A percentile compares a stretch with the other conserved stretches of the same genome.
phyloP scores from a whole-genome alignment of 2,888 invertebrate species.

The Mystacides longicornis region DNA sequence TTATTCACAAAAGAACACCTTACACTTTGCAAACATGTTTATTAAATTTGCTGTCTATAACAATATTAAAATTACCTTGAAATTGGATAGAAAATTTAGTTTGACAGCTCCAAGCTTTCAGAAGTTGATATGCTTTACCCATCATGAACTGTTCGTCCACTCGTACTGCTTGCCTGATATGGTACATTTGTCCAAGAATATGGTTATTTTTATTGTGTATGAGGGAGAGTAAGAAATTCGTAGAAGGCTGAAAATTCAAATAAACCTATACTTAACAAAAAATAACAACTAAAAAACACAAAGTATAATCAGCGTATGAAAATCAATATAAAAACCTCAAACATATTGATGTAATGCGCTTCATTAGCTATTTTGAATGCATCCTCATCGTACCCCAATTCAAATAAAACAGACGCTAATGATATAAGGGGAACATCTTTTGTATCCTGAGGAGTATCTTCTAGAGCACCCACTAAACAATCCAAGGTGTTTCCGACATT shows the following conservation, averaged over 20 bases:
- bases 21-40: neutral
- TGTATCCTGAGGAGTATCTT: constrained; percentile 49
- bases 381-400: constrained; percentile 58
- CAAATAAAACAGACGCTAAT: constrained; percentile 60
- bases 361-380: constrained; percentile 54
- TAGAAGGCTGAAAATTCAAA: constrained; percentile 50
- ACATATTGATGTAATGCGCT: constrained; percentile 53
- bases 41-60: neutral
- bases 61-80: neutral
- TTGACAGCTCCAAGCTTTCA: constrained; percentile 50
- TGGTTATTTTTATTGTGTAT: constrained; percentile 58
- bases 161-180: constrained; percentile 53
- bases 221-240: constrained; percentile 61
- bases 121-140: constrained; percentile 44
- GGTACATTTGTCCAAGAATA: constrained; percentile 52
- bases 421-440: constrained; percentile 63
- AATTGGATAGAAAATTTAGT: constrained; percentile 29
- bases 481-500: constrained; percentile 61
- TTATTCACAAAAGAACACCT: neutral
- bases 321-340: constrained; percentile 47
- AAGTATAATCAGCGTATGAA: neutral
- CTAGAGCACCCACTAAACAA: constrained; percentile 59
- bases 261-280: neutral
- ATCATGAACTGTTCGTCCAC: constrained; percentile 45
- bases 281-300: neutral